Conservation (phyloP, 2,113 vertebrate genomes). For the Lucifuga dentata region DNA sequence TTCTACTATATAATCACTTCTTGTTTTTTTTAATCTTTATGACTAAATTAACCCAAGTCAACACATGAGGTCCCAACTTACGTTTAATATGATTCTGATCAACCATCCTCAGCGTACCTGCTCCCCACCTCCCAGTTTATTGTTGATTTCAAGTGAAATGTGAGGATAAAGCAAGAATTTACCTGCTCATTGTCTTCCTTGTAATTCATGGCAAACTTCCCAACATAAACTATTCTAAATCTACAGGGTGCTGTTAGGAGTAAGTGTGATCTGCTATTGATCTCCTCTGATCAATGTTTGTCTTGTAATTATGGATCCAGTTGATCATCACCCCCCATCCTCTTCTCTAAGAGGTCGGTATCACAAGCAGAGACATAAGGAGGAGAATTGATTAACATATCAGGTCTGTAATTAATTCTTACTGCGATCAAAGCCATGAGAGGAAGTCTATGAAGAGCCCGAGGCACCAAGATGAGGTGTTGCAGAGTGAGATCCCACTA, state of each 20-base stretch:
- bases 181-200: not conserved
- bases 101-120: not conserved
- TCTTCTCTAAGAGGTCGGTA: constrained; percentile 27
- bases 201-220: constrained; percentile 1
- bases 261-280: constrained; percentile 45
- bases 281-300: constrained; percentile 55
- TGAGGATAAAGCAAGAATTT: constrained; percentile 17
- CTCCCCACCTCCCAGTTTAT: constrained; percentile 3
- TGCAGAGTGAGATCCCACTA: constrained; percentile 23
- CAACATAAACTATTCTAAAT: constrained; percentile 8
- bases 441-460: constrained; percentile 40
- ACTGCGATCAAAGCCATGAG: constrained; percentile 57
- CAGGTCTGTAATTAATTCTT: constrained; percentile 69
- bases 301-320: constrained; percentile 57
- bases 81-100: no score
- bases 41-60: no score
- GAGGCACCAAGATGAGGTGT: constrained; percentile 11
- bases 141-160: constrained; percentile 7
- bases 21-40: no score
- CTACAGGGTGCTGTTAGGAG: constrained; percentile 20
- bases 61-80: no score
- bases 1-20: not conserved
- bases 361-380: constrained; percentile 37
- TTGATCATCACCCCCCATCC: constrained; percentile 15
- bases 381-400: constrained; percentile 71